phyloP scores from a whole-genome alignment of 2,888 invertebrate genomes.

The Thereva nobilitata region DNA sequence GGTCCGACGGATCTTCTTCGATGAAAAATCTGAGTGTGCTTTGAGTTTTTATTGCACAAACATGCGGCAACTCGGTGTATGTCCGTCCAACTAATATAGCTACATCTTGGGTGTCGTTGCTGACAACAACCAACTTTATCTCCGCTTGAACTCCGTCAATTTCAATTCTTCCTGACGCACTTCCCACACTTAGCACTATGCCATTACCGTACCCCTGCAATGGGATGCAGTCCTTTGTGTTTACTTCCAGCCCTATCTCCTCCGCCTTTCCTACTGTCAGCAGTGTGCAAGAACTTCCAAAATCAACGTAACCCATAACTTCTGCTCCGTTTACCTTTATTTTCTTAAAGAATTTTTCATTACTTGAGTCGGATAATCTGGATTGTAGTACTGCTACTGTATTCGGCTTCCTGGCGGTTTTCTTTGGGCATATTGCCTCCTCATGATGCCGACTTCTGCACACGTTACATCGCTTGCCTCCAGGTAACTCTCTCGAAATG shows the following conservation, averaged over 20 bases:
- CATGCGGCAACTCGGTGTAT: slow-evolving; percentile 26
- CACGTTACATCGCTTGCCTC: not conserved
- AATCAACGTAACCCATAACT: not conserved
- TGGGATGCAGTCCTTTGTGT: not conserved
- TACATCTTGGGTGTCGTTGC: slow-evolving; percentile 20
- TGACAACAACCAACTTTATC: slow-evolving; percentile 19
- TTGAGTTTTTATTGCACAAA: not conserved
- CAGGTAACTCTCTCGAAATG: not conserved
- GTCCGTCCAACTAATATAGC: slow-evolving; percentile 23
- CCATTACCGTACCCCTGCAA: slow-evolving; percentile 17
- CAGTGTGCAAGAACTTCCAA: not conserved
- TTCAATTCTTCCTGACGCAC: not conserved
- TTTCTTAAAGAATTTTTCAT: not conserved
- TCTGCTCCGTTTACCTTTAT: not conserved
- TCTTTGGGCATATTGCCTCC: too few species aligned
- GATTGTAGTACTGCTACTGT: not conserved
- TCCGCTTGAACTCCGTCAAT: slow-evolving; percentile 10
- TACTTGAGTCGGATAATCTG: too few species aligned
- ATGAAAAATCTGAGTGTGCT: too few species aligned
- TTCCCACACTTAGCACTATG: not conserved
- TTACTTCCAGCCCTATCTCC: not conserved
- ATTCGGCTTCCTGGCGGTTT: not conserved
- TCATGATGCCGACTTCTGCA: not conserved
- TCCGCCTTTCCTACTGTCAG: not conserved
- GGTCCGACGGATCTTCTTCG: too few species aligned